Evolutionary conservation across 2,888 invertebrate genomes (phyloP), one percentile per base, ranked within the genome.

Genomic region (Allygus modestus): DNA sequence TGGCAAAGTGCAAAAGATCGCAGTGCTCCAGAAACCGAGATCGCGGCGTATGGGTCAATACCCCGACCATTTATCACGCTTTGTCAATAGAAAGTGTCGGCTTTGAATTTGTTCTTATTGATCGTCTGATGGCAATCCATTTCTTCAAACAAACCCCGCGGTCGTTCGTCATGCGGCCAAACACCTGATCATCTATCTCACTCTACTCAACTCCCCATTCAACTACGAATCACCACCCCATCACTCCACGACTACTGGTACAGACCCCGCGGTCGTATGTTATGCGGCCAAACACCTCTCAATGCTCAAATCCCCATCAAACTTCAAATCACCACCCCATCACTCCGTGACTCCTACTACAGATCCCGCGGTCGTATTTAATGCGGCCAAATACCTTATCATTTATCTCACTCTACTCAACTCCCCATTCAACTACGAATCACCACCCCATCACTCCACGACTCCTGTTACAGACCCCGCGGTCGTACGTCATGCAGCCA

Each of bases 21-120:
- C 58, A 20, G 71, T 71, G 71, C 71, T 71, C 71, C 41, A 71
- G 37, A 71, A 41, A 71, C 71, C 71, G 77, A 77, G 77, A 77
- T 77, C 73, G 37, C 28, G 46, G 77, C 26, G 46, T n/a, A 20
- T 28, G 51, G 58, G 79, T 58, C 79, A 79, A 79, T 58, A 79
- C 33, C 58, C 79, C 33, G n/a, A 23, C 20, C 51, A 37, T 79
- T 79, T 79, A 79, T 79, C 79, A 79, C 79, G n/a, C 79, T 51
- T 77, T 79, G 79, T 79, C 79, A 79, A 79, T 79, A 79, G 79
- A 79, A 58, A 79, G 79, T 79, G 79, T 79, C 79, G 79, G 79
- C 79, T 79, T 79, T 79, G 79, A 79, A 79, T 79, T 79, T 79
- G 79, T 58, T 79, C 79, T 58, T 58, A 79, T 79, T 58, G 79